Base-by-base conservation (phyloP, 1,140 invertebrate genomes). In the Forficula auricularia region DNA sequence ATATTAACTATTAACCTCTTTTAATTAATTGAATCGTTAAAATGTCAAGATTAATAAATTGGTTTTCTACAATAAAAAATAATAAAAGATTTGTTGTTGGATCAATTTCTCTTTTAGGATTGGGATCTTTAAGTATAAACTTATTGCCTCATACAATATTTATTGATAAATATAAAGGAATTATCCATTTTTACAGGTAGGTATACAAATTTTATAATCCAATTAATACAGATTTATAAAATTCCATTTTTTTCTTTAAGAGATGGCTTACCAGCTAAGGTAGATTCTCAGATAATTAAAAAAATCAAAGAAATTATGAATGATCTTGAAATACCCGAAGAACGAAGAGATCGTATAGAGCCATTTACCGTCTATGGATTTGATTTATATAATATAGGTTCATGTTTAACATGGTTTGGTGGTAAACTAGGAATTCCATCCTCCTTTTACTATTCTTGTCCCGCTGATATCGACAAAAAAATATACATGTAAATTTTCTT, bases 331-430 rank as follows among this genome's bases (percentile, higher is more conserved):
- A 38, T 77, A 9, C 18, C 51, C 2, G 48, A 56, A 2, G 44
- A 56, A 6, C 40, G 62, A 2, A 59, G 52, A n/a, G 51, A 55
- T 22, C 37, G 57, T 9, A 55, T 70, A 34, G 57, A 65, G 35
- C 65, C 74, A 1, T 82, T 81, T 47, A 66, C 64, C 12, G 67
- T 71, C 3, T 65, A 60, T 54, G 77, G 76, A n/a, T 72, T 75
- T 47, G 70, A 81, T 55, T 36, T 72, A 0, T 68, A 70, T 49
- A 60, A 67, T 51, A 63, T 63, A 3, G 77, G 76, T 13, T 54
- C 58, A 0, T 39, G 52, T 0, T 49, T 48, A 4, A 54, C 52
- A 15, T 58, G 49, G n/a, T 63, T 50, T 49, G 77, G 77, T 10
- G 63, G 59, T 3, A 58, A 67, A 19, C 51, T 82, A 40, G 79